Evolutionary conservation across 2,888 invertebrate species (phyloP).

Genomic region (Callyntrura sp.): DNA sequence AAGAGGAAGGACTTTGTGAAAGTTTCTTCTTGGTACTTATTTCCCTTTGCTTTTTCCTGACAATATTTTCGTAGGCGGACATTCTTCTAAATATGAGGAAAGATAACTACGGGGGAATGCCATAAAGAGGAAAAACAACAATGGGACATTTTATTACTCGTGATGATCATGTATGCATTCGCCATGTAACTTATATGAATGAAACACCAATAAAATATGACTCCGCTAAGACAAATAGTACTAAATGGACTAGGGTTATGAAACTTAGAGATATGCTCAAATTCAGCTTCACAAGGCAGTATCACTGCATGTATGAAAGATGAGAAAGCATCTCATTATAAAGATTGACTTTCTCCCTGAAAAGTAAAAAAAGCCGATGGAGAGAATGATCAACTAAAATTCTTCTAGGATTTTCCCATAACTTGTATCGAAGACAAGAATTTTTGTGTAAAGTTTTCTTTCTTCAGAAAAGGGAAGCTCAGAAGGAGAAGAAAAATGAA

Average conservation of each 20-base stretch:
- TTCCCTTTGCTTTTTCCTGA: slow-evolving; percentile 5
- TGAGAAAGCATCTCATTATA: slow-evolving; percentile 32
- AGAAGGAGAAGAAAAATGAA: slow-evolving; percentile 19
- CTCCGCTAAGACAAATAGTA: background rate
- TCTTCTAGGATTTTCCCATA: slow-evolving; percentile 59
- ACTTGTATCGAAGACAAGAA: slow-evolving; percentile 19
- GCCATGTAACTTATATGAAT: background rate
- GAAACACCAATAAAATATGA: slow-evolving; percentile 43
- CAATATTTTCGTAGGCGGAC: slow-evolving; percentile 14
- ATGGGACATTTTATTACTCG: background rate
- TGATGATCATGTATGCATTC: background rate
- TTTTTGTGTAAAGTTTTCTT: background rate
- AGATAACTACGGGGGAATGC: slow-evolving; percentile 18
- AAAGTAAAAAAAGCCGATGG: background rate
- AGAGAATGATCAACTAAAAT: slow-evolving; percentile 49
- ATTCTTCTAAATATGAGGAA: background rate
- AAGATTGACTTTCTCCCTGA: slow-evolving; percentile 36
- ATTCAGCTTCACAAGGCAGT: background rate
- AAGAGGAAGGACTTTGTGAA: slow-evolving; percentile 25
- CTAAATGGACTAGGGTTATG: slow-evolving; percentile 47
- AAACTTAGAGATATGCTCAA: background rate
- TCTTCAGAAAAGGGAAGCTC: background rate
- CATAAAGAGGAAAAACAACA: background rate
- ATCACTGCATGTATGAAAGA: background rate
- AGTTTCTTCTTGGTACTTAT: slow-evolving; percentile 7